A percentile compares a stretch with the other conserved stretches of the same genome.
Evolutionary conservation across 2,888 invertebrate species (phyloP).

Genomic region (Hypolimnas misippus): DNA sequence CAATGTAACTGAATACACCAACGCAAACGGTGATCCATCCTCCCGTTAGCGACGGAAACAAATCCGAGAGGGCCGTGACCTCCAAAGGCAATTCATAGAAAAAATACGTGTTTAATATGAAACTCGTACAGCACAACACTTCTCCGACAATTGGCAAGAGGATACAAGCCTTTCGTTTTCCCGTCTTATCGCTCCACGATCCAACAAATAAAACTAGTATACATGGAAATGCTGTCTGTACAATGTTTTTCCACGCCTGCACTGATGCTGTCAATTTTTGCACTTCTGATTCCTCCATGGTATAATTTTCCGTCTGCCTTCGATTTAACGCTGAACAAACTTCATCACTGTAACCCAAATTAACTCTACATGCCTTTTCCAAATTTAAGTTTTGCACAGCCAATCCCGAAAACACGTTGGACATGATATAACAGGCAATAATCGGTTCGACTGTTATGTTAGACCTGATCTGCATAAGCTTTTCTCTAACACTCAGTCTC

Average conservation of each 20-base stretch:
- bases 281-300: conserved; percentile 86
- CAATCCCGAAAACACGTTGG: conserved; percentile 87
- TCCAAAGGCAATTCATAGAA: conserved; percentile 84
- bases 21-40: conserved; percentile 85
- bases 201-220: conserved; percentile 84
- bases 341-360: conserved; percentile 88
- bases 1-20: conserved; percentile 86
- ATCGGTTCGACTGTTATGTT: conserved; percentile 89
- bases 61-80: conserved; percentile 81
- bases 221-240: conserved; percentile 83
- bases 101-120: conserved; percentile 83
- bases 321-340: conserved; percentile 90
- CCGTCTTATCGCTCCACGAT: conserved; percentile 86
- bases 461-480: conserved; percentile 78
- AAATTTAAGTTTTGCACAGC: conserved; percentile 93
- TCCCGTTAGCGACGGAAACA: conserved; percentile 83
- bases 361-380: conserved; percentile 93
- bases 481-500: conserved; percentile 65
- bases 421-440: conserved; percentile 87
- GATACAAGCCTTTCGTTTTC: conserved; percentile 84
- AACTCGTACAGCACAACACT: conserved; percentile 77
- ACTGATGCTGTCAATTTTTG: conserved; percentile 84
- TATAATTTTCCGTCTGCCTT: conserved; percentile 88
- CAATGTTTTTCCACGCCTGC: conserved; percentile 83
- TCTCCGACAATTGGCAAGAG: conserved; percentile 83